A percentile compares a stretch with the other conserved stretches of the same genome.
Conservation (phyloP, 2,797 vertebrate species). For the Helostoma temminkii region DNA sequence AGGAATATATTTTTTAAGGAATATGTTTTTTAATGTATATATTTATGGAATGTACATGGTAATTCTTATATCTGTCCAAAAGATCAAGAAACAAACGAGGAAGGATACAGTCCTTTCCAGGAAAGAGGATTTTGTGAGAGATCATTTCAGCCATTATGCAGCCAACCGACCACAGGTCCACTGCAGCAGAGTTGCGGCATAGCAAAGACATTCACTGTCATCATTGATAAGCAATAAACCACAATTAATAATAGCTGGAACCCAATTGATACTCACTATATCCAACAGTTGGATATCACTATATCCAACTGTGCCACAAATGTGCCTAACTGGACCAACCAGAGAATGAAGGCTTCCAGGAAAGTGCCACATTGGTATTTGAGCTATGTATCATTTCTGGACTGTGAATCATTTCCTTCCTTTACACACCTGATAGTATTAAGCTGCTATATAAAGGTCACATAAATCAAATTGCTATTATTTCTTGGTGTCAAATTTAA, state of each 20-base stretch:
- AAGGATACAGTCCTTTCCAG: constrained; percentile 92
- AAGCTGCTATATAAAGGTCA: not conserved
- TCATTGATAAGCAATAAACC: constrained; percentile 1
- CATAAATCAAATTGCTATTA: no score
- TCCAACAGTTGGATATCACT: no score
- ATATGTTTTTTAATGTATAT: no score
- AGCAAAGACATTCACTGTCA: constrained; percentile 27
- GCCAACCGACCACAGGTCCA: constrained; percentile 93
- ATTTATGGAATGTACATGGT: no score
- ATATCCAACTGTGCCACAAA: no score
- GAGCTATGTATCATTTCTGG: not conserved
- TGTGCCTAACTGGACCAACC: no score
- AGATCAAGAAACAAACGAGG: no score
- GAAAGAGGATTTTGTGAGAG: constrained; percentile 92
- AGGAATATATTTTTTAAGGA: no score
- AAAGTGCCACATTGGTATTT: not conserved
- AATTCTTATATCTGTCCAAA: no score
- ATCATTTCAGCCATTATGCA: constrained; percentile 93
- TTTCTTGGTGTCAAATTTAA: no score
- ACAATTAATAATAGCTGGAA: constrained; percentile 19
- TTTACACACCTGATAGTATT: not conserved
- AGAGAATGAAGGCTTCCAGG: no score
- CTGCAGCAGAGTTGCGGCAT: constrained; percentile 83
- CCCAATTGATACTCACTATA: not conserved
- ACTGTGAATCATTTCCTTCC: not conserved